phyloP scores from a whole-genome alignment of 2,888 invertebrate species.

The Aplocera efformata region DNA sequence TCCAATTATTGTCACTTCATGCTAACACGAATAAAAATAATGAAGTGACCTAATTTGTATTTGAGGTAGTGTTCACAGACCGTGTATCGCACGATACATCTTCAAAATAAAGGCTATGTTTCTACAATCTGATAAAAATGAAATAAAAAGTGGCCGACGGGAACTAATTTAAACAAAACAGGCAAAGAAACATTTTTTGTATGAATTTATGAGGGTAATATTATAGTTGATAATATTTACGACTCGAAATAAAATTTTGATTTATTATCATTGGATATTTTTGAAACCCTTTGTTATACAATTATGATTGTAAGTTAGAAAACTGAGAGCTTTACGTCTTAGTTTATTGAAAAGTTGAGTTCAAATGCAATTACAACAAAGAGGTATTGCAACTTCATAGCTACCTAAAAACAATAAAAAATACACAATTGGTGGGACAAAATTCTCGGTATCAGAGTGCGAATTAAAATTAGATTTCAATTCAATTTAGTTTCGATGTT shows the following conservation, averaged over 20 bases:
- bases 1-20: constrained; percentile 9
- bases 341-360: no score
- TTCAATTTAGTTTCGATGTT: no score
- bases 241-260: constrained; percentile 7
- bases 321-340: no score
- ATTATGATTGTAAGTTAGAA: no score
- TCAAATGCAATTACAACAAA: no score
- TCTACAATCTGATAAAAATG: constrained; percentile 26
- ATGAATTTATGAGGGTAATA: constrained; percentile 12
- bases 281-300: no score
- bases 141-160: constrained; percentile 23
- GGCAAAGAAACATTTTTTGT: constrained; percentile 18
- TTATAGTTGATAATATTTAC: constrained; percentile 8
- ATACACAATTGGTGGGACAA: no score
- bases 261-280: background rate
- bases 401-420: no score
- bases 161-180: constrained; percentile 23
- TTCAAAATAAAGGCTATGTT: constrained; percentile 21
- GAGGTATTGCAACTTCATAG: no score
- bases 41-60: constrained; percentile 12
- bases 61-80: constrained; percentile 19
- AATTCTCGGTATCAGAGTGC: no score
- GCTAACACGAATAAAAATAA: constrained; percentile 11
- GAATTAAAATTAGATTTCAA: no score
- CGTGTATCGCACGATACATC: constrained; percentile 28